phyloP scores from a whole-genome alignment of 2,113 vertebrate species.

The Brachypteracias leptosomus region DNA sequence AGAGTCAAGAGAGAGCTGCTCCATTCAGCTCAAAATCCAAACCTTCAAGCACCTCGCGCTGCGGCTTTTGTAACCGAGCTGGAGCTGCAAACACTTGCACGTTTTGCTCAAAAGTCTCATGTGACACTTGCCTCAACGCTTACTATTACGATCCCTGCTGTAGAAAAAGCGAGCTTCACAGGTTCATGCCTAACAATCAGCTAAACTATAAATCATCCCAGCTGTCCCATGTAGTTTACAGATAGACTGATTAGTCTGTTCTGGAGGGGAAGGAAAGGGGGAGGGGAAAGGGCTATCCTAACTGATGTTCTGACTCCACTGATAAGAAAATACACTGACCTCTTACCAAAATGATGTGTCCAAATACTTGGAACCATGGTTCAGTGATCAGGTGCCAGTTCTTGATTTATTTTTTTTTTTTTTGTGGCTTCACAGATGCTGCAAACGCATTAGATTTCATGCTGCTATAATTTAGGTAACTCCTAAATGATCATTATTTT shows the following conservation, averaged over 20 bases:
- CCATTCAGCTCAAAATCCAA: slow-evolving; percentile 74
- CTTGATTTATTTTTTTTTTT: not conserved
- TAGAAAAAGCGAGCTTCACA: slow-evolving; percentile 90
- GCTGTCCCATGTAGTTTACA: slow-evolving; percentile 91
- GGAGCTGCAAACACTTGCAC: slow-evolving; percentile 93
- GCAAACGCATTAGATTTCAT: slow-evolving; percentile 30
- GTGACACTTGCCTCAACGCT: slow-evolving; percentile 88
- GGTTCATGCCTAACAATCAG: slow-evolving; percentile 93
- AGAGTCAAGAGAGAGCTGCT: slow-evolving; percentile 84
- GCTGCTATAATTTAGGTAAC: slow-evolving; percentile 56
- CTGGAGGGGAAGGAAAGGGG: slow-evolving; percentile 52
- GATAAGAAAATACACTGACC: not conserved
- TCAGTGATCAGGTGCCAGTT: slow-evolving; percentile 36
- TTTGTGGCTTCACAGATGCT: slow-evolving; percentile 56
- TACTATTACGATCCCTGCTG: slow-evolving; percentile 93
- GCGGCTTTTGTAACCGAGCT: slow-evolving; percentile 93
- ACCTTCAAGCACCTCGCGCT: slow-evolving; percentile 81
- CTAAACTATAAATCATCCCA: slow-evolving; percentile 92
- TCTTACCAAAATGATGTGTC: slow-evolving; percentile 15
- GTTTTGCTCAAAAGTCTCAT: slow-evolving; percentile 97
- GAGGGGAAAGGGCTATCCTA: slow-evolving; percentile 71
- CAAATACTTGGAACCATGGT: slow-evolving; percentile 26
- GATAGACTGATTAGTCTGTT: slow-evolving; percentile 69
- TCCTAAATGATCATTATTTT: slow-evolving; percentile 45
- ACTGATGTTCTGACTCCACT: slow-evolving; percentile 40